Conservation (phyloP, 2,113 vertebrate species). For the Sporophila hypoxantha region DNA sequence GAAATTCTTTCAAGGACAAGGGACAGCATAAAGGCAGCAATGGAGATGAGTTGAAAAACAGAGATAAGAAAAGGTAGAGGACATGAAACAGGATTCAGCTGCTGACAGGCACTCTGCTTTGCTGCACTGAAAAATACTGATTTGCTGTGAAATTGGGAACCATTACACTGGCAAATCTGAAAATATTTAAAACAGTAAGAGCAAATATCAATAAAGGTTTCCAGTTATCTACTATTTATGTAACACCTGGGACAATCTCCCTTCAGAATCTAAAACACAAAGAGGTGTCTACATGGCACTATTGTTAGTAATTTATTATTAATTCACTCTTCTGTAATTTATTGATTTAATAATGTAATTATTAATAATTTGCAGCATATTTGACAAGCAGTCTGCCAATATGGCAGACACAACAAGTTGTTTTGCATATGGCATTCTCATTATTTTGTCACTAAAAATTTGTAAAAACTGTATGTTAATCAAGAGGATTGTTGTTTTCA, state of each 20-base stretch:
- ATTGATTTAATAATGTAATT: not conserved
- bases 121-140: not conserved
- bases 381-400: not conserved
- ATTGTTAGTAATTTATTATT: not conserved
- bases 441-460: not conserved
- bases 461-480: not conserved
- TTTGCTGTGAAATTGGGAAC: not conserved
- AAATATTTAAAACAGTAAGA: not conserved
- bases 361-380: not conserved
- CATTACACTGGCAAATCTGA: not conserved
- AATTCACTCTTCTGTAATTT: not conserved
- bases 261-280: not conserved
- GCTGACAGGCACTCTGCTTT: not conserved
- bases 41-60: not conserved
- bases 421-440: not conserved
- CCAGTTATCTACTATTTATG: not conserved
- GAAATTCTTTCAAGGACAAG: constrained; percentile 13
- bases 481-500: not conserved
- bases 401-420: not conserved
- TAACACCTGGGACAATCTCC: not conserved
- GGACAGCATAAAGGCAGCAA: not conserved
- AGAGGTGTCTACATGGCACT: not conserved
- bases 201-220: not conserved
- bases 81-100: not conserved
- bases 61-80: not conserved